These are phyloP conservation scores for Paramormyrops hopkinsi DNA, from an alignment of 2,797 vertebrate species.

Conservation along the genomic window DNA sequence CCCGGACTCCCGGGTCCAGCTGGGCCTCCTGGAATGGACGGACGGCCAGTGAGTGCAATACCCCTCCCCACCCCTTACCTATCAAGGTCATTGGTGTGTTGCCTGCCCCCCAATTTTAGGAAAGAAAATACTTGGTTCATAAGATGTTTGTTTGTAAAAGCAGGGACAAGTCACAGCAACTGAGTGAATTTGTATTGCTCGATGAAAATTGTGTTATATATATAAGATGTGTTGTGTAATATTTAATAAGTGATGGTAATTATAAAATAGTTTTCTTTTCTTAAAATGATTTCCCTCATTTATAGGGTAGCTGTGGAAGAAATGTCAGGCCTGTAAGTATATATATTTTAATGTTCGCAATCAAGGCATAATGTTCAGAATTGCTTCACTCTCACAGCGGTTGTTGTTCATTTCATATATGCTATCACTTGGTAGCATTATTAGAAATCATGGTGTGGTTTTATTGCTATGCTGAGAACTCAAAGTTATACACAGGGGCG, in stretches of 20 bases:
- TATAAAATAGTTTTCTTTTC: neutral
- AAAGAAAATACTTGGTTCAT: neutral
- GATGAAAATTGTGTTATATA: neutral
- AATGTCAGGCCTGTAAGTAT: conserved; percentile 63
- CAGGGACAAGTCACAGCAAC: neutral
- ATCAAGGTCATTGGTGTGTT: neutral
- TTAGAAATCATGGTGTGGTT: neutral
- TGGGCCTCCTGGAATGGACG: conserved; percentile 52
- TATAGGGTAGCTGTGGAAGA: conserved; percentile 63
- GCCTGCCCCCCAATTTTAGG: neutral
- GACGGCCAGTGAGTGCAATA: conserved; percentile 55
- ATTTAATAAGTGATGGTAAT: neutral
- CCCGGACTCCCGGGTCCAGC: conserved; percentile 50
- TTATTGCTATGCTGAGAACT: neutral
- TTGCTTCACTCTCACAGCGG: neutral
- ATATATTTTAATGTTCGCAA: neutral
- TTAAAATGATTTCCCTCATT: neutral
- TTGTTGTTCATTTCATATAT: neutral
- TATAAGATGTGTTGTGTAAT: neutral
- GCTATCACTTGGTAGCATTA: neutral
- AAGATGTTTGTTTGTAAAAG: neutral
- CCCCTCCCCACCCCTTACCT: neutral
- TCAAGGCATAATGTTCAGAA: neutral
- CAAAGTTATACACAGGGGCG: neutral
- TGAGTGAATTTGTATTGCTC: neutral